phyloP scores from a whole-genome alignment of 2,888 invertebrate species.

The Troides oblongomaculatus region DNA sequence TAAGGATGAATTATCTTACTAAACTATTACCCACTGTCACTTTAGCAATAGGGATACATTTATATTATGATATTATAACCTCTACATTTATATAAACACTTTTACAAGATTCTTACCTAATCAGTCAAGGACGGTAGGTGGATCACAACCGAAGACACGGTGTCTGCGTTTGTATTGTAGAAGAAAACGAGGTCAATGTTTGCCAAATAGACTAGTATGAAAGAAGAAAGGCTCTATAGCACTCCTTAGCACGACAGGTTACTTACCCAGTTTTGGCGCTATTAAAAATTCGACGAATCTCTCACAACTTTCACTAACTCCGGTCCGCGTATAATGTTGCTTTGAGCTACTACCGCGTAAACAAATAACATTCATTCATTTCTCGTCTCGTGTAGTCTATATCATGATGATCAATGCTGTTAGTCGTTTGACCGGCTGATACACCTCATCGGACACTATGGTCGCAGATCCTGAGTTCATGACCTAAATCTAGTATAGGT shows the following conservation, averaged over 20 bases:
- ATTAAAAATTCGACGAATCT: constrained; percentile 76
- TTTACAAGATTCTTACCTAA: constrained; percentile 26
- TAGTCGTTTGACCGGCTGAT: too few relatives aligned
- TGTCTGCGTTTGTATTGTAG: constrained; percentile 29
- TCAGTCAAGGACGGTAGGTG: constrained; percentile 26
- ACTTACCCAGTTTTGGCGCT: constrained; percentile 71
- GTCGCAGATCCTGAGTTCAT: too few relatives aligned
- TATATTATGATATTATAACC: constrained; percentile 1
- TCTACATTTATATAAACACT: constrained; percentile 16
- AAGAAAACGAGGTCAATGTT: constrained; percentile 60
- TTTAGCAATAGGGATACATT: constrained; percentile 6
- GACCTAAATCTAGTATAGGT: constrained; percentile 6
- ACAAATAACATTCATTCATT: constrained; percentile 29
- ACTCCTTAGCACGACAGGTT: constrained; percentile 61
- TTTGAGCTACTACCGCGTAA: constrained; percentile 23
- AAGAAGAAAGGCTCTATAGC: constrained; percentile 69
- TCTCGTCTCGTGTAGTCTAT: constrained; percentile 1
- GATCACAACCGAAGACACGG: constrained; percentile 14
- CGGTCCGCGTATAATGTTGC: constrained; percentile 41
- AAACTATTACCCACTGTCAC: background rate
- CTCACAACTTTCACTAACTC: constrained; percentile 74
- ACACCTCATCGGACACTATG: too few relatives aligned
- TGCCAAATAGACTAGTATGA: constrained; percentile 66
- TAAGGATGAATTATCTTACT: background rate
- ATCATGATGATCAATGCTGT: too few relatives aligned